Evolutionary conservation across 2,113 vertebrate genomes (phyloP).

Genomic region (Sapayoa aenigma): DNA sequence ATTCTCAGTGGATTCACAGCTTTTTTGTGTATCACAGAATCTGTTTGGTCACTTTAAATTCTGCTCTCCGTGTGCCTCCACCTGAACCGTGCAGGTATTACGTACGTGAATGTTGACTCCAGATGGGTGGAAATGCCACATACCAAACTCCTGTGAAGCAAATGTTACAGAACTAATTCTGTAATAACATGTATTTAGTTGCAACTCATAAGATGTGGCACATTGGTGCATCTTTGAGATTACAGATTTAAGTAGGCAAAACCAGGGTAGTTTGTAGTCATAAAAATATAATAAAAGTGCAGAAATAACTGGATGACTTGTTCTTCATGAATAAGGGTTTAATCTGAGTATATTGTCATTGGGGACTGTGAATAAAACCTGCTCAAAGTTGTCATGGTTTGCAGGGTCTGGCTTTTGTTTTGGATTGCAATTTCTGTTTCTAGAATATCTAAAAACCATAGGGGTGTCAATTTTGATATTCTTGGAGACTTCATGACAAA

Average conservation of each 20-base stretch:
- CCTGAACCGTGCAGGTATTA: background rate
- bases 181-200: background rate
- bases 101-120: background rate
- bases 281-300: background rate
- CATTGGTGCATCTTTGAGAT: background rate
- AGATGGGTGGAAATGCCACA: background rate
- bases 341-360: background rate
- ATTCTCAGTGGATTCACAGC: background rate
- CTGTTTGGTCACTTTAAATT: background rate
- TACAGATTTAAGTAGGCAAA: background rate
- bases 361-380: background rate
- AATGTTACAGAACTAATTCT: background rate
- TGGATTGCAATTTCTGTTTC: background rate
- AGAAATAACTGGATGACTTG: background rate
- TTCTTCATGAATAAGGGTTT: background rate
- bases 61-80: background rate
- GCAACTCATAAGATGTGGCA: background rate
- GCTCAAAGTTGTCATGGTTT: background rate
- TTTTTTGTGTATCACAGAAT: background rate
- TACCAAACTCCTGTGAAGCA: background rate
- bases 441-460: background rate
- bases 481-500: background rate
- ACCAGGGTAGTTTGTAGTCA: background rate
- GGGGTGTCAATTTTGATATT: background rate
- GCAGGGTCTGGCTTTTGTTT: background rate